Percentiles rank a stretch among this genome's conserved stretches.
Conservation (phyloP, 2,797 vertebrate species). For the Rousettus madagascariensis region DNA sequence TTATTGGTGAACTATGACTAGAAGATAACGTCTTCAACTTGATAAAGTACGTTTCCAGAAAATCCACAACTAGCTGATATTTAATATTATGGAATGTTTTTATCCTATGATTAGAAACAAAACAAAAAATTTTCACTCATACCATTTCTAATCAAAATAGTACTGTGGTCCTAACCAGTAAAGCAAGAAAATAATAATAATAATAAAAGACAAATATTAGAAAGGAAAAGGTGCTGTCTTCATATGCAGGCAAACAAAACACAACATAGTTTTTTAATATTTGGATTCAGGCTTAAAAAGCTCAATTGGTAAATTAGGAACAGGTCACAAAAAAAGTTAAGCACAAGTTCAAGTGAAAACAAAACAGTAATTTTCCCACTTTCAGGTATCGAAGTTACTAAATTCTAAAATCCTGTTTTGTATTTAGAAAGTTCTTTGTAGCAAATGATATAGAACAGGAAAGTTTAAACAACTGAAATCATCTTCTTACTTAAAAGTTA, state of each 20-base stretch:
- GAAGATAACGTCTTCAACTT: neutral
- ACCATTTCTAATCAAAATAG: neutral
- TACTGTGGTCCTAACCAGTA: neutral
- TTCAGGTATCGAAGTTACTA: neutral
- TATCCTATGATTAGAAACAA: neutral
- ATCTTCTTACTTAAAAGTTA: neutral
- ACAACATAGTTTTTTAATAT: neutral
- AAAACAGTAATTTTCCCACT: neutral
- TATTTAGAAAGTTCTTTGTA: slow-evolving; percentile 23
- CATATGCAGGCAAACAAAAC: neutral
- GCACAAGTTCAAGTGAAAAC: neutral
- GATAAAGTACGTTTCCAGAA: neutral
- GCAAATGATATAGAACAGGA: neutral
- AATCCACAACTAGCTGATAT: neutral
- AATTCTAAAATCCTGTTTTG: neutral
- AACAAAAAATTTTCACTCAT: neutral
- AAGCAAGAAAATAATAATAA: neutral
- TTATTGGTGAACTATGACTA: neutral
- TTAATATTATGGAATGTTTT: neutral
- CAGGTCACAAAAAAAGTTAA: neutral
- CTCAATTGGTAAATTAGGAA: neutral
- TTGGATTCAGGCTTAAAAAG: neutral
- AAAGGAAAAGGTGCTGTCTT: neutral
- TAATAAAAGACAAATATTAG: neutral
- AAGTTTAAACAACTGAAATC: neutral